Conservation (phyloP, 2,113 vertebrate genomes). For the Epinephelus lanceolatus region DNA sequence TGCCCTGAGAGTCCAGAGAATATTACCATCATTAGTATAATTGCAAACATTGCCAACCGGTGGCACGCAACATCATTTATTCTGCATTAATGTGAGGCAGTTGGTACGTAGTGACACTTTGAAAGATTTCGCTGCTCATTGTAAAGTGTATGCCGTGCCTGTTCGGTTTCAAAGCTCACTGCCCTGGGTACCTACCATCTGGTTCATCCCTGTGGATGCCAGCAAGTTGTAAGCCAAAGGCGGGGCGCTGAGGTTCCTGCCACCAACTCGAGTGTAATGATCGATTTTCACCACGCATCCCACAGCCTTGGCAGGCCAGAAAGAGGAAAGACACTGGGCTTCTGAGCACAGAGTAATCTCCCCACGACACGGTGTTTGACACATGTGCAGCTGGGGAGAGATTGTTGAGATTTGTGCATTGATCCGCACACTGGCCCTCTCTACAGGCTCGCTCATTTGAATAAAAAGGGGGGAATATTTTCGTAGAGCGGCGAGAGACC, state of each 20-base stretch:
- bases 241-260: constrained; percentile 38
- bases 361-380: constrained; percentile 61
- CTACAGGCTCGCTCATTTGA: constrained; percentile 70
- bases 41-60: constrained; percentile 33
- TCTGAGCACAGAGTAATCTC: constrained; percentile 53
- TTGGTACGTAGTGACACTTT: constrained; percentile 47
- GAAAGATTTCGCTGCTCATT: constrained; percentile 32
- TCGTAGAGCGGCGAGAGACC: constrained; percentile 53
- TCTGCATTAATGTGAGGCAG: constrained; percentile 41
- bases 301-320: constrained; percentile 19
- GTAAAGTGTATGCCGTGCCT: constrained; percentile 38
- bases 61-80: constrained; percentile 6
- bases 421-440: constrained; percentile 64
- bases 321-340: not conserved
- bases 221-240: constrained; percentile 50
- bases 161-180: constrained; percentile 46
- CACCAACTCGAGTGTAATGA: constrained; percentile 48
- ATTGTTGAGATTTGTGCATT: constrained; percentile 76
- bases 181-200: constrained; percentile 60
- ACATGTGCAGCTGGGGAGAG: constrained; percentile 65
- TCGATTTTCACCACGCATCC: constrained; percentile 56
- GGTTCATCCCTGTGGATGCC: constrained; percentile 46
- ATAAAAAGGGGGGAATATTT: constrained; percentile 71
- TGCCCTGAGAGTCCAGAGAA: not conserved
- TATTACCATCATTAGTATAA: constrained; percentile 29